Base-by-base conservation (phyloP, 2,113 vertebrate genomes). In the Prietella phreatophila region DNA sequence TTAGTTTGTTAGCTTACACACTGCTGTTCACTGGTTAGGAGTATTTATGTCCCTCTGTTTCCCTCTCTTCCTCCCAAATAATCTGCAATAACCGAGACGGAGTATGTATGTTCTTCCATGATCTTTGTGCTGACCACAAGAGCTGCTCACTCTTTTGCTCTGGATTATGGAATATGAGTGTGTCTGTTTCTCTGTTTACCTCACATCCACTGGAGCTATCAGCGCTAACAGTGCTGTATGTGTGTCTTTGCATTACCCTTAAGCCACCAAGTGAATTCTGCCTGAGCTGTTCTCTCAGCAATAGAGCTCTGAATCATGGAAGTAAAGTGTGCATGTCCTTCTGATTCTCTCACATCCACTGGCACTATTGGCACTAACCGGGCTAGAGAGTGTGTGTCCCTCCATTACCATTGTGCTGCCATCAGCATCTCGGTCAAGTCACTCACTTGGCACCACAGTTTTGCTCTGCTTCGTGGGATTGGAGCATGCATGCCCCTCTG, bases 1-100 rank as follows among this genome's bases (percentile, higher is more conserved):
- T 79, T 79, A 73, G 19, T 75, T 47, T 30, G 13, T 80, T 80
- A 80, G 76, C 76, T 30, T 55, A 80, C 27, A 80, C 76, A 3
- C 47, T 80, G 25, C 13, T 55, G 76, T 80, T 80, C 6, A 80
- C 47, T 55, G 47, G 50, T 80, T 80, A 30, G 14, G 14, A 55
- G 47, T 4, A 79, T 53, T 79, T 76, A 27, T 27, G 11, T 27
- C 73, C 11, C 73, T 76, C 39, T 6, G 2, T 78, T 47, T 47
- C 27, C 27, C 5, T 53, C n/a, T 58, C n/a, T 58, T 58, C 4
- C 50, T 79, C 78, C n/a, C 47, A 79, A 15, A 1, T 47, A 55
- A 13, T 79, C 6, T 2, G 27, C 50, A 79, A 47, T 76, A 47
- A 47, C 39, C 13, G 42, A n/a, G 11, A 4, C 14, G 17, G 76